Conservation (phyloP, 1,140 invertebrate genomes). For the Apis mellifera region Amel_HAv3.1 CM009936.2:9321001-9321500, state of each 20-base stretch:
- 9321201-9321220: not conserved
- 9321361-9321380: constrained; percentile 4
- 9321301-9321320: too few species aligned
- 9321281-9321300: not conserved
- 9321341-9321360: not conserved
- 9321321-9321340: too few species aligned
- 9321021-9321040: not conserved
- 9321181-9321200: not conserved
- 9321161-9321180: too few species aligned
- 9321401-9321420: too few species aligned
- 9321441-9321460: not conserved
- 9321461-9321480: not conserved
- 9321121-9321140: too few species aligned
- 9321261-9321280: not conserved
- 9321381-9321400: not conserved
- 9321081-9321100: too few species aligned
- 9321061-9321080: not conserved
- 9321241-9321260: too few species aligned
- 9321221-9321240: not conserved
- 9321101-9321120: too few species aligned
- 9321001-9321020: not conserved
- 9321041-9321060: not conserved
- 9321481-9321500: not conserved
- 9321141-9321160: too few species aligned
- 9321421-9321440: not conserved